These are phyloP conservation scores for Petroica traversi DNA, from an alignment of 2,113 vertebrate species.

Conservation along the genomic window DNA sequence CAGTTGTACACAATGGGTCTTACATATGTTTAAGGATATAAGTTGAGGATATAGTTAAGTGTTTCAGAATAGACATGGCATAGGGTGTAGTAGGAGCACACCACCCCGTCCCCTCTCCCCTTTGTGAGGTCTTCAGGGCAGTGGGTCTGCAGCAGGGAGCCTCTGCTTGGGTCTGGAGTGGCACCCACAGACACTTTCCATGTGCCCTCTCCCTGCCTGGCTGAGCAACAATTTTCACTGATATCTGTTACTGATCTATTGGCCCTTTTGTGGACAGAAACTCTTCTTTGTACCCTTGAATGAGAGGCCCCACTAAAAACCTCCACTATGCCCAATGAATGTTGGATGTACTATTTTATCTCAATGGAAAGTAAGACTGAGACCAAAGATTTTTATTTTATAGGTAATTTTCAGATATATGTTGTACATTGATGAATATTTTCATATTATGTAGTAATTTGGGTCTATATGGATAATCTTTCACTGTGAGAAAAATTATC, in stretches of 20 bases:
- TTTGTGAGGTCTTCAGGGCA: not conserved
- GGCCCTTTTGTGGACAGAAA: not conserved
- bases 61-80: not conserved
- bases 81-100: not conserved
- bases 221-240: not conserved
- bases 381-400: not conserved
- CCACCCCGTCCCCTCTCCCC: not conserved
- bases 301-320: not conserved
- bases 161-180: not conserved
- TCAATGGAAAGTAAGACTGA: not conserved
- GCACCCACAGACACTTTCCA: not conserved
- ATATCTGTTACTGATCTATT: rapidly evolving
- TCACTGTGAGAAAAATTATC: not conserved
- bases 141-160: not conserved
- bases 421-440: not conserved
- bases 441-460: not conserved
- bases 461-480: too few species aligned
- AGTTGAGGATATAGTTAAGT: not conserved
- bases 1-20: rapidly evolving
- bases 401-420: not conserved
- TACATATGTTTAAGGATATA: not conserved
- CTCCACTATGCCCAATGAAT: not conserved
- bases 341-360: not conserved
- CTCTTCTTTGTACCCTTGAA: not conserved
- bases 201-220: too few species aligned